Evolutionary conservation across 2,113 vertebrate genomes (phyloP).

Genomic region (Phoenicopterus ruber): DNA sequence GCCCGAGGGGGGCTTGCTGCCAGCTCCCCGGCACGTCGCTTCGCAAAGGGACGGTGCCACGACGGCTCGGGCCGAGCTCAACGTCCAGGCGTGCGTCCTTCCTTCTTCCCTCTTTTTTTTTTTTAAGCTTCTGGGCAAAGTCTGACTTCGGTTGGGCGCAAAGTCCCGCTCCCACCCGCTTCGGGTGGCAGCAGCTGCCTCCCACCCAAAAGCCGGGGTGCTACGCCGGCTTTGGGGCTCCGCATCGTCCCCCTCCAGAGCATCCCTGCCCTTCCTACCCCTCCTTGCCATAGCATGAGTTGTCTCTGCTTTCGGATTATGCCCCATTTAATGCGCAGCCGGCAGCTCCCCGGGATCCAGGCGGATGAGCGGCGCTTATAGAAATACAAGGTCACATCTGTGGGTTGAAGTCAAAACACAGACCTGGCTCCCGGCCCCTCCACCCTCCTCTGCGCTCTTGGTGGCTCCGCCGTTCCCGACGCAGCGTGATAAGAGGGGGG

Average conservation of each 20-base stretch:
- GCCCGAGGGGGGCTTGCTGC: not conserved
- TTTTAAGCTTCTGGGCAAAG: not conserved
- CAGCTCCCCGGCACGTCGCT: not conserved
- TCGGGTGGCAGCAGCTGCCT: not conserved
- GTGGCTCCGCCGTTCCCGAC: not conserved
- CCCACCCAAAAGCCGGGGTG: not conserved
- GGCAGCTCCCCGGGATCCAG: not conserved
- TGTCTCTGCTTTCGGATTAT: not conserved
- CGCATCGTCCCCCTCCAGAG: not conserved
- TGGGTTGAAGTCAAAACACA: not conserved
- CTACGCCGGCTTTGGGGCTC: not conserved
- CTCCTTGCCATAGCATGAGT: not conserved
- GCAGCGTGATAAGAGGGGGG: not conserved
- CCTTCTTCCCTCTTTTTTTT: not conserved
- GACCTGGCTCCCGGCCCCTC: rapidly evolving
- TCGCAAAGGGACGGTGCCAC: rapidly evolving
- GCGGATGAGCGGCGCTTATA: not conserved
- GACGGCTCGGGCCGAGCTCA: not conserved
- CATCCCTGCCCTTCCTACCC: not conserved
- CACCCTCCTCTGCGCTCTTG: rapidly evolving
- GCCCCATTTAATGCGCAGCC: rapidly evolving
- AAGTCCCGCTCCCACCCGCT: not conserved
- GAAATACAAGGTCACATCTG: slow-evolving; percentile 1
- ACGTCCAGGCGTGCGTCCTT: rapidly evolving
- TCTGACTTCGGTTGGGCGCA: not conserved